phyloP scores from a whole-genome alignment of 2,888 invertebrate species.

The Dioctria linearis region DNA sequence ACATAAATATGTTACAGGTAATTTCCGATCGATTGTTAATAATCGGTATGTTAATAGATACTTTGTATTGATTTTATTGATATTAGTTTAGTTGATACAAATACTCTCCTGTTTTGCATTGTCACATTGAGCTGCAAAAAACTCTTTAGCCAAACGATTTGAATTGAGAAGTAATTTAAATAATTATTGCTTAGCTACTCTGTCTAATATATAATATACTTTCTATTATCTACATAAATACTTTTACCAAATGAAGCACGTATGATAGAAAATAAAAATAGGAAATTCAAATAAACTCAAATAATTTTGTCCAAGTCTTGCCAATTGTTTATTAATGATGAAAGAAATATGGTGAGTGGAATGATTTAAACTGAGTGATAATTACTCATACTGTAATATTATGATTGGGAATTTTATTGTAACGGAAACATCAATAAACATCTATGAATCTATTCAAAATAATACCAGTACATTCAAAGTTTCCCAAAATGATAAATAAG shows the following conservation, averaged over 20 bases:
- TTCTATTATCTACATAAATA: slow-evolving; percentile 31
- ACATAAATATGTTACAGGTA: no score
- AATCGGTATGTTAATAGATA: no score
- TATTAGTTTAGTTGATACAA: no score
- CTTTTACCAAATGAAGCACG: slow-evolving; percentile 40
- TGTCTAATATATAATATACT: slow-evolving; percentile 2
- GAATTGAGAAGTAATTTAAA: slow-evolving; percentile 31
- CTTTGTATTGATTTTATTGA: no score
- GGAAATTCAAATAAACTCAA: neutral
- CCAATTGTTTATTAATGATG: slow-evolving; percentile 18
- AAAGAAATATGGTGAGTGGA: slow-evolving; percentile 5
- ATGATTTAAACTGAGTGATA: slow-evolving; percentile 35
- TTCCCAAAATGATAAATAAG: neutral
- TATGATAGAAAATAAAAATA: slow-evolving; percentile 13
- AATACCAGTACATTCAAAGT: slow-evolving; percentile 11
- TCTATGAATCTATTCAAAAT: slow-evolving; percentile 35
- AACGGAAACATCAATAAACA: slow-evolving; percentile 39
- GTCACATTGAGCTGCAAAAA: no score
- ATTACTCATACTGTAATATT: slow-evolving; percentile 44
- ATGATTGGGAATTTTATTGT: slow-evolving; percentile 39
- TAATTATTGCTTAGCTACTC: slow-evolving; percentile 12
- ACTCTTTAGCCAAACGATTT: neutral
- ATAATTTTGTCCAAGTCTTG: slow-evolving; percentile 4
- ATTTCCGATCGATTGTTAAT: no score
- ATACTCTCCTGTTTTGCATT: no score